Percentiles rank a stretch among this genome's conserved stretches.
Conservation (phyloP, 1,140 invertebrate genomes). For the Drosophila nigrodunni region DNA sequence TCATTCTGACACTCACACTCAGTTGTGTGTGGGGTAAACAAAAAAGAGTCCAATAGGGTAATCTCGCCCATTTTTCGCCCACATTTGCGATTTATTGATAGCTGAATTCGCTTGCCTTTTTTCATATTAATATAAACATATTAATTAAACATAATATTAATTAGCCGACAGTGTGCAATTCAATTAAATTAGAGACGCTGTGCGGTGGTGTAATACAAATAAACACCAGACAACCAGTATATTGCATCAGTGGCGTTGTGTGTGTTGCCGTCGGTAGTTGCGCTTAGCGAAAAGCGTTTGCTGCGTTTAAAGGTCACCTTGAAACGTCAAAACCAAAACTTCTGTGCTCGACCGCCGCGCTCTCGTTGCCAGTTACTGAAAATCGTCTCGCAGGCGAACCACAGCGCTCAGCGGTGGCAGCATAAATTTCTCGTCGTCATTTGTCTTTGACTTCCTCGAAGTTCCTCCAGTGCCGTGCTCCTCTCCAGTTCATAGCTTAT, state of each 20-base stretch:
- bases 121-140: not conserved
- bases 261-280: constrained; percentile 24
- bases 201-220: not conserved
- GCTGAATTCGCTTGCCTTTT: constrained; percentile 10
- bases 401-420: constrained; percentile 55
- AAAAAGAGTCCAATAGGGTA: constrained; percentile 45
- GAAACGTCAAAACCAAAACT: constrained; percentile 79
- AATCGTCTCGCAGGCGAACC: constrained; percentile 57
- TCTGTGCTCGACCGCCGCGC: constrained; percentile 31
- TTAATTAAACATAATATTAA: constrained; percentile 43
- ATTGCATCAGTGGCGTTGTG: constrained; percentile 68
- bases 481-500: not conserved
- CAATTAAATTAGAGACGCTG: not conserved
- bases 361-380: constrained; percentile 69
- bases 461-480: constrained; percentile 33
- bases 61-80: constrained; percentile 40
- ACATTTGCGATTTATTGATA: constrained; percentile 39
- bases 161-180: constrained; percentile 12
- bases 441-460: constrained; percentile 23
- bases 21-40: constrained; percentile 46
- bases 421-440: constrained; percentile 56
- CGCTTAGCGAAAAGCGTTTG: constrained; percentile 58
- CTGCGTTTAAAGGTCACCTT: constrained; percentile 76
- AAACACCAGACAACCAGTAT: constrained; percentile 39
- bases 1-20: constrained; percentile 31